Percentiles rank a stretch among this genome's conserved stretches.
These are phyloP conservation scores for Anorthoa munda DNA, from an alignment of 2,888 invertebrate genomes.

Conservation along the genomic window DNA sequence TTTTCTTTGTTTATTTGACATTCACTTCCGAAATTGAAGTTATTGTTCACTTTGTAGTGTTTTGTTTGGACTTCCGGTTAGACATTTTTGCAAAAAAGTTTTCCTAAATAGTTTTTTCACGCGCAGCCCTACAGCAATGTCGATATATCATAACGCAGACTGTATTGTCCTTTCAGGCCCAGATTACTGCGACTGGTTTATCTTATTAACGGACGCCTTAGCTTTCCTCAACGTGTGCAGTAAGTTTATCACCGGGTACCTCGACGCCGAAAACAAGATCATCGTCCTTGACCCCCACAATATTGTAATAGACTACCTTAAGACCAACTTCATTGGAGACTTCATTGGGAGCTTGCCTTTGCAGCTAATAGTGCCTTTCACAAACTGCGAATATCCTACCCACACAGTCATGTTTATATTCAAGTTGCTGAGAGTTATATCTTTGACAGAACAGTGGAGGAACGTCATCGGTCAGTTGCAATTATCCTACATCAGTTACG, in stretches of 20 bases:
- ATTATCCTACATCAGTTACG: constrained; percentile 71
- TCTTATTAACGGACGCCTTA: constrained; percentile 74
- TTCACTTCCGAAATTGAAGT: too few relatives aligned
- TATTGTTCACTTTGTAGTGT: too few relatives aligned
- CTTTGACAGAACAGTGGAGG: constrained; percentile 68
- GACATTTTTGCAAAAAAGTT: too few relatives aligned
- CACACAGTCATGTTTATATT: constrained; percentile 76
- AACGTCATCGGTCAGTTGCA: constrained; percentile 73
- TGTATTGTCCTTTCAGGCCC: constrained; percentile 71
- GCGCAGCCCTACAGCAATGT: background rate
- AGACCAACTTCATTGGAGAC: constrained; percentile 71
- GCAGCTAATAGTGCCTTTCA: constrained; percentile 72
- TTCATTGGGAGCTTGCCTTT: constrained; percentile 75
- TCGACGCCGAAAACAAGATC: constrained; percentile 74
- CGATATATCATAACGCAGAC: background rate
- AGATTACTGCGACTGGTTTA: constrained; percentile 70
- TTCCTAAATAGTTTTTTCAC: background rate
- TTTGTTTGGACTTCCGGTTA: too few relatives aligned
- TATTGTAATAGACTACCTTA: constrained; percentile 75
- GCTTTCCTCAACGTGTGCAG: constrained; percentile 74
- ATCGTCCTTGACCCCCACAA: constrained; percentile 72
- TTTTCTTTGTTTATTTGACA: too few relatives aligned
- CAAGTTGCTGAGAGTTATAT: constrained; percentile 73
- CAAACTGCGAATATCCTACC: constrained; percentile 72
- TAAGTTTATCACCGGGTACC: constrained; percentile 80